Conservation (phyloP, 2,797 vertebrate species). For the Labroides dimidiatus region DNA sequence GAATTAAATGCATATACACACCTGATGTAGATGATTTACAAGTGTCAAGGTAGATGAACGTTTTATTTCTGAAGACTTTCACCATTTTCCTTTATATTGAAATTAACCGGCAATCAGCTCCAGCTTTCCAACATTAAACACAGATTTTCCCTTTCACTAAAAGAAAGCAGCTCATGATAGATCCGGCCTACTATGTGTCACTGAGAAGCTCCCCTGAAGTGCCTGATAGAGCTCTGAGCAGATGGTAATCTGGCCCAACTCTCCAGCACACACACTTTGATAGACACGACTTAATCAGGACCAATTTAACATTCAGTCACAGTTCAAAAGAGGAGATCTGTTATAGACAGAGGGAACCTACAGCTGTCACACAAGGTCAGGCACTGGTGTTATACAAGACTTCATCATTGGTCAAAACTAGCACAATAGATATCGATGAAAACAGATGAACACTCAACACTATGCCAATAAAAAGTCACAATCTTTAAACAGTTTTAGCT, state of each 20-base stretch:
- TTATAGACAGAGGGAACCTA: not conserved
- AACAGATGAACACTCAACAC: not conserved
- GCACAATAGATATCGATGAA: not conserved
- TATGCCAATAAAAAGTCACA: no score
- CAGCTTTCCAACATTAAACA: not conserved
- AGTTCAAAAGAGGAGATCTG: slow-evolving; percentile 1
- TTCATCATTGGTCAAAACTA: slow-evolving; percentile 2
- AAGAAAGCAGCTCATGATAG: not conserved
- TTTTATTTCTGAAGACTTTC: no score
- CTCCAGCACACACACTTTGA: slow-evolving; percentile 49
- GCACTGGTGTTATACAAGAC: not conserved
- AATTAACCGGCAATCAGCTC: no score
- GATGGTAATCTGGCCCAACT: slow-evolving; percentile 57
- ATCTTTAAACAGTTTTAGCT: not conserved
- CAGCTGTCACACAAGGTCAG: slow-evolving; percentile 18
- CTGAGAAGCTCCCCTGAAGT: slow-evolving; percentile 3
- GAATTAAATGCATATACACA: no score
- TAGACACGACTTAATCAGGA: slow-evolving; percentile 59
- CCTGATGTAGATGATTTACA: no score
- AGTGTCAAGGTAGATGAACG: no score
- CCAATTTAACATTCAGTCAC: slow-evolving; percentile 21
- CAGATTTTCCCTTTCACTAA: not conserved
- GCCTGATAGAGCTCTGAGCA: slow-evolving; percentile 49
- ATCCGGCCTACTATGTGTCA: slow-evolving; percentile 33
- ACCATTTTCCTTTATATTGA: no score